Percentiles rank a stretch among this genome's conserved stretches.
Conservation (phyloP, 2,113 vertebrate species). For the Electrona antarctica region DNA sequence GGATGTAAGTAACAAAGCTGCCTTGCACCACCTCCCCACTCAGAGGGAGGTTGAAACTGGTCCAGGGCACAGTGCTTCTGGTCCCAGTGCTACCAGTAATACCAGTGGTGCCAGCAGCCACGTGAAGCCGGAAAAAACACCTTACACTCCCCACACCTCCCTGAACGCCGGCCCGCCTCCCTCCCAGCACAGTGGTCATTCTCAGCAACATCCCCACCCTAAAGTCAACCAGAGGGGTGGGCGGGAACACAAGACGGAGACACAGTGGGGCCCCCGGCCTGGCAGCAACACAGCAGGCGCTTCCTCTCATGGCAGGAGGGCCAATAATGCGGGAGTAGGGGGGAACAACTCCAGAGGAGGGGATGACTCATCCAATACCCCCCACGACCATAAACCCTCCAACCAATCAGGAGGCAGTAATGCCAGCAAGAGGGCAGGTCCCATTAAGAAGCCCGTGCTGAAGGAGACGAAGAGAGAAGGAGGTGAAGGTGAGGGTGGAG, state of each 20-base stretch:
- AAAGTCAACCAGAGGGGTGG: slow-evolving; percentile 78
- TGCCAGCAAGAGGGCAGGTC: slow-evolving; percentile 79
- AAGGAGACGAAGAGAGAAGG: slow-evolving; percentile 79
- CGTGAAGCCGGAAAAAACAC: slow-evolving; percentile 71
- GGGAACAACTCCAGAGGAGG: slow-evolving; percentile 61
- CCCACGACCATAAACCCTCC: slow-evolving; percentile 69
- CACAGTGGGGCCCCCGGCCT: slow-evolving; percentile 91
- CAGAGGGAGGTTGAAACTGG: slow-evolving; percentile 66
- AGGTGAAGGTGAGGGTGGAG: slow-evolving; percentile 74
- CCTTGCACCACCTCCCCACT: slow-evolving; percentile 66
- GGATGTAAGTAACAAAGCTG: slow-evolving; percentile 70
- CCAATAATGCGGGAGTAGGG: slow-evolving; percentile 67
- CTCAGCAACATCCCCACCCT: slow-evolving; percentile 73
- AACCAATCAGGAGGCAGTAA: slow-evolving; percentile 65
- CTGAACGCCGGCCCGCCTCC: slow-evolving; percentile 43
- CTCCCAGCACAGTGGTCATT: slow-evolving; percentile 61
- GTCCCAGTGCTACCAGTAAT: slow-evolving; percentile 49
- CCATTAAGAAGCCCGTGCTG: slow-evolving; percentile 84
- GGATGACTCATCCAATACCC: slow-evolving; percentile 65
- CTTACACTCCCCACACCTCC: slow-evolving; percentile 47
- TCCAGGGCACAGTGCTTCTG: slow-evolving; percentile 35
- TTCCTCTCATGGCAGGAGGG: slow-evolving; percentile 78
- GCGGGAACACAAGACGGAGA: slow-evolving; percentile 89
- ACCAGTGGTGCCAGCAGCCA: slow-evolving; percentile 33
- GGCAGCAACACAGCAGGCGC: slow-evolving; percentile 77